A percentile compares a stretch with the other conserved stretches of the same genome.
Conservation (phyloP, 2,888 invertebrate species). For the Sipha maydis region DNA sequence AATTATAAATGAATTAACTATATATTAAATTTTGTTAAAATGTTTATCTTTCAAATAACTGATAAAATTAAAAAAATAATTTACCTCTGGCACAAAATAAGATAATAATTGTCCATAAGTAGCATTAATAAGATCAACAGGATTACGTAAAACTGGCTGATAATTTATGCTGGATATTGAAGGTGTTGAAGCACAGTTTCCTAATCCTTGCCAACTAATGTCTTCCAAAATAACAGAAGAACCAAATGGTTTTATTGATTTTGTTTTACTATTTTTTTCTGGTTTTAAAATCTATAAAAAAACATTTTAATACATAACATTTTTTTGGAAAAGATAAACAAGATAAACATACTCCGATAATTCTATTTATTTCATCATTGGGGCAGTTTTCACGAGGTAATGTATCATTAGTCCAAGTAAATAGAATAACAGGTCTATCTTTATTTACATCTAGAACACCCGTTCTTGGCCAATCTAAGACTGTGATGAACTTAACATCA, state of each 20-base stretch:
- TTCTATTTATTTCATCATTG: conserved; percentile 76
- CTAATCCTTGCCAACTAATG: conserved; percentile 76
- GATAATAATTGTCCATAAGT: conserved; percentile 84
- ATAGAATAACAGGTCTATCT: conserved; percentile 86
- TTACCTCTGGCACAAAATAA: conserved; percentile 82
- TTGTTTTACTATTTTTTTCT: conserved; percentile 39
- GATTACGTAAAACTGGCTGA: conserved; percentile 83
- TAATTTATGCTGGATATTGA: conserved; percentile 72
- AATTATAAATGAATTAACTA: conserved; percentile 60
- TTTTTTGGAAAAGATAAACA: neutral
- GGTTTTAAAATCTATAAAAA: conserved; percentile 44
- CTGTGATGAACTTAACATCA: conserved; percentile 76
- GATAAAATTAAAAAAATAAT: conserved; percentile 64
- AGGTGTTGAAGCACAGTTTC: conserved; percentile 74
- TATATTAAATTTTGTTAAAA: neutral
- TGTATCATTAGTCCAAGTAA: conserved; percentile 88
- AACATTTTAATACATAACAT: too few species aligned
- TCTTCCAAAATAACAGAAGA: conserved; percentile 74
- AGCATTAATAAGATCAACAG: conserved; percentile 85
- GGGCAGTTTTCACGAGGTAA: conserved; percentile 83
- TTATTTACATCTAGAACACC: conserved; percentile 67
- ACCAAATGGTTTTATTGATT: conserved; percentile 67
- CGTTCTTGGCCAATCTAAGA: conserved; percentile 66
- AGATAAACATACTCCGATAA: conserved; percentile 72
- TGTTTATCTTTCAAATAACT: neutral